A percentile compares a stretch with the other conserved stretches of the same genome.
Conservation (phyloP, 2,888 invertebrate species). For the Troides helena region DNA sequence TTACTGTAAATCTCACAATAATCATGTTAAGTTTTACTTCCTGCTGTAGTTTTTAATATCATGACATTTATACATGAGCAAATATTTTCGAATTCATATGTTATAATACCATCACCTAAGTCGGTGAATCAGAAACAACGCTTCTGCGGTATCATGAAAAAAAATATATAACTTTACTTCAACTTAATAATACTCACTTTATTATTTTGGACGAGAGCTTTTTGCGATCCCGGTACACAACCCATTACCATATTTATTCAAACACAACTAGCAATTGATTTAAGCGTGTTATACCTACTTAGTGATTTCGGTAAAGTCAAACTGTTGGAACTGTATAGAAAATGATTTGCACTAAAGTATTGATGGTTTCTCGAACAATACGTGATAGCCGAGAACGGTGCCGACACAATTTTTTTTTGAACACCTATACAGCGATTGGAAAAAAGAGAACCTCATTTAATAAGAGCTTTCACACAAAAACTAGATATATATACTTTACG, state of each 20-base stretch:
- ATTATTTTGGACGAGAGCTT: conserved; percentile 37
- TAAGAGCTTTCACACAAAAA: too few species aligned
- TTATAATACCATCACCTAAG: too few species aligned
- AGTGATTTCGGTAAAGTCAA: not conserved
- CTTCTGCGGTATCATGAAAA: not conserved
- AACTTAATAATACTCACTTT: conserved; percentile 13
- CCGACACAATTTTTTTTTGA: conserved; percentile 28
- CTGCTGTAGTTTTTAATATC: too few species aligned
- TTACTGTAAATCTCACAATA: too few species aligned
- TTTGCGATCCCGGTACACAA: conserved; percentile 59
- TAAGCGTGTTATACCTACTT: not conserved
- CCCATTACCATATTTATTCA: conserved; percentile 52
- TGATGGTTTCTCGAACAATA: conserved; percentile 44
- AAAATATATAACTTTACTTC: too few species aligned
- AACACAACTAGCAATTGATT: conserved; percentile 37
- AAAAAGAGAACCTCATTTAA: too few species aligned
- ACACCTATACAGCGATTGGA: not conserved
- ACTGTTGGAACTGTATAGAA: not conserved
- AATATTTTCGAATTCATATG: too few species aligned
- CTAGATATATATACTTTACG: not conserved
- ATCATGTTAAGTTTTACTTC: too few species aligned
- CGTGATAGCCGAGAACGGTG: conserved; percentile 48
- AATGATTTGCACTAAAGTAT: conserved; percentile 10
- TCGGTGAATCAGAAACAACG: not conserved
- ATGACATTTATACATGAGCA: too few species aligned